Evolutionary conservation across 2,113 vertebrate species (phyloP), one percentile per base, ranked within the genome.

Genomic region (Xyliphius kryptos): DNA sequence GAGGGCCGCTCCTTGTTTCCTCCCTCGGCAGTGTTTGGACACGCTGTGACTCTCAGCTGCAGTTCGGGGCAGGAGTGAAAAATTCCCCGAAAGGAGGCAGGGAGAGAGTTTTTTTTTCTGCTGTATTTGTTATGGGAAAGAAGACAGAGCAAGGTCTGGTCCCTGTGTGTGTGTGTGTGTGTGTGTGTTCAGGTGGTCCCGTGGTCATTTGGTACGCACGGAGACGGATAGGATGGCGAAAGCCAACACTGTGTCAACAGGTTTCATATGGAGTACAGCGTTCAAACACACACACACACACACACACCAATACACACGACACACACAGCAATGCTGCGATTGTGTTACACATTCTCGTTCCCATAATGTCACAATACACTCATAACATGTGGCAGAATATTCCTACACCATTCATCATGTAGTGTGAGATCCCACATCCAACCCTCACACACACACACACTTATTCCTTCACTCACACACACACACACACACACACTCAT

Each of bases 81-180:
- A 83, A 82, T 82, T 82, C 82, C 82, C 83, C 75, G 10, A 82
- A 86, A 81, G 80, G 78, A 78, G 74, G 68, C 50, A 41, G 82
- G 82, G 75, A 79, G 79, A 81, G n/a, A n/a, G n/a, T n/a, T 84
- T 86, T 79, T 83, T 85, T 81, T 86, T 79, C 64, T 15, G 76
- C 76, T 75, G 81, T 82, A 84, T 87, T 87, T 87, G 85, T 88
- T 87, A 84, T 87, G 83, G 79, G 83, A 86, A 84, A 83, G 60
- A n/a, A 19, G 75, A 75, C 77, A 80, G 79, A 75, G 76, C 75
- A 76, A 77, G 74, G 80, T 48, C 64, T 55, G 54, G 51, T 38
- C 63, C 37, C 22, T 5, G 26, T 32, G 7, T 32, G 26, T 32
- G 4, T 5, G 26, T 32, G 26, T 32, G 26, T 32, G 26, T 32